phyloP scores from a whole-genome alignment of 2,113 vertebrate species.

The Chloropsis cyanopogon region DNA sequence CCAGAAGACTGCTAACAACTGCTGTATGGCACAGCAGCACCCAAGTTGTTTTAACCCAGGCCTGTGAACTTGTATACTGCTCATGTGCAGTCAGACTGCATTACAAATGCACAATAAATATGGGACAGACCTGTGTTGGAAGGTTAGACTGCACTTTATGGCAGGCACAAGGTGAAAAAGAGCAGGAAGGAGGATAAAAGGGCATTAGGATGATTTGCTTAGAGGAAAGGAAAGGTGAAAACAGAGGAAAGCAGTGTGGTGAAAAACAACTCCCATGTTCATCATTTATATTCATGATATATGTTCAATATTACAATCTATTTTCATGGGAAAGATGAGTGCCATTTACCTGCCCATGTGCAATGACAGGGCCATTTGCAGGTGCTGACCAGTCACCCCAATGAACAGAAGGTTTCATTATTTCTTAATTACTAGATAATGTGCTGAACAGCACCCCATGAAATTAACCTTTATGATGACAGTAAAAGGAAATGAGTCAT shows the following conservation, averaged over 20 bases:
- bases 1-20: background rate
- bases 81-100: background rate
- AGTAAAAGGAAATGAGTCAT: conserved; percentile 53
- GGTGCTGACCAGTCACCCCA: background rate
- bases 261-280: background rate
- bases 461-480: conserved; percentile 50
- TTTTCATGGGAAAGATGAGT: background rate
- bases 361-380: background rate
- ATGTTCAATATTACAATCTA: background rate
- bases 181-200: background rate
- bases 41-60: background rate
- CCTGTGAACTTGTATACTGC: background rate
- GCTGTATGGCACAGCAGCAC: background rate
- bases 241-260: background rate
- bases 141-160: background rate
- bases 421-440: background rate
- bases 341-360: background rate
- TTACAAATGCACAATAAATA: background rate
- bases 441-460: background rate
- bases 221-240: background rate
- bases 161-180: background rate
- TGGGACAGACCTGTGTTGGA: too few species aligned
- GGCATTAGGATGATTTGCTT: background rate
- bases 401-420: background rate
- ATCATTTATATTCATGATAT: background rate